Evolutionary conservation across 2,797 vertebrate species (phyloP).

Genomic region (Rhincodon typus): DNA sequence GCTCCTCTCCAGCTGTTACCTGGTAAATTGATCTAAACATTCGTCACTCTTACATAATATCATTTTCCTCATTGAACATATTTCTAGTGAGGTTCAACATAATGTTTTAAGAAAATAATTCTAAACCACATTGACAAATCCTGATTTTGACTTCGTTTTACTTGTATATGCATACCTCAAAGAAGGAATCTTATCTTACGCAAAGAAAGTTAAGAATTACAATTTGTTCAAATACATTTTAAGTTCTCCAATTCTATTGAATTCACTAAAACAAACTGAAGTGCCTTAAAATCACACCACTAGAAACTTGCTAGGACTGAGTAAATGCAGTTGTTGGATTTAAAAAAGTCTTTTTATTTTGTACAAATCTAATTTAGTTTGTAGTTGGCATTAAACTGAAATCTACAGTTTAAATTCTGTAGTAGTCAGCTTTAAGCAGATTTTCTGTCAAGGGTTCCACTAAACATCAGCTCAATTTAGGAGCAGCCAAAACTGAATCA

Average conservation of each 20-base stretch:
- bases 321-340: too few species aligned
- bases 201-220: not conserved
- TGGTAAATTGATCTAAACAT: not conserved
- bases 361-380: too few species aligned
- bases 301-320: not conserved
- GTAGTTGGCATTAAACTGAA: too few species aligned
- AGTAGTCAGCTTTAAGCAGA: too few species aligned
- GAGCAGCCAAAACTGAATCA: too few species aligned
- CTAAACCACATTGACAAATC: not conserved
- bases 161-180: not conserved
- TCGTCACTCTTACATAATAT: not conserved
- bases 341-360: too few species aligned
- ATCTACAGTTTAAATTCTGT: too few species aligned
- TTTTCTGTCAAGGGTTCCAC: too few species aligned
- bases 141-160: not conserved
- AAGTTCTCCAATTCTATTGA: not conserved
- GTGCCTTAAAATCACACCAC: not conserved
- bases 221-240: not conserved
- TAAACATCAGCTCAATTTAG: too few species aligned
- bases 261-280: not conserved
- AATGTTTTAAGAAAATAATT: too few species aligned
- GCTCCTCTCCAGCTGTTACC: too few species aligned
- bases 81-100: not conserved
- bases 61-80: not conserved
- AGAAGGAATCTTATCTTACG: not conserved